These are phyloP conservation scores for Drosophila tropicalis DNA, from an alignment of 1,140 invertebrate species.

Conservation along the genomic window DNA sequence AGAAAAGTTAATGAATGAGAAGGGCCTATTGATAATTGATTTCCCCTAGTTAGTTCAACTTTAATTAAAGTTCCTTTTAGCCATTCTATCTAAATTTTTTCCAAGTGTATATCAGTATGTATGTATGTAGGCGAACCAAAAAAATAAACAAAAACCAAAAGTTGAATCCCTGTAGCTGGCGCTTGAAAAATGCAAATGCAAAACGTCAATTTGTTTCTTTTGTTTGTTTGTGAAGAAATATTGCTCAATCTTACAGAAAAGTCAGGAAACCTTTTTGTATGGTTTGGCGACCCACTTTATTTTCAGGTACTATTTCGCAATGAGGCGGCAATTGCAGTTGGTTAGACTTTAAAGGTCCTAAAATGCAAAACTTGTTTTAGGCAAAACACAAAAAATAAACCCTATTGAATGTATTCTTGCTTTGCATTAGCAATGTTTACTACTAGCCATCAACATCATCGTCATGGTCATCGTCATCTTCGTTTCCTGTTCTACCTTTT, in stretches of 20 bases:
- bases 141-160: slow-evolving; percentile 1
- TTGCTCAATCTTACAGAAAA: slow-evolving; percentile 12
- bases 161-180: slow-evolving; percentile 5
- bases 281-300: slow-evolving; percentile 7
- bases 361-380: slow-evolving; percentile 6
- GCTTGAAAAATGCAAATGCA: slow-evolving; percentile 21
- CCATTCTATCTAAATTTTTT: neutral
- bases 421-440: neutral
- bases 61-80: no score
- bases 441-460: slow-evolving; percentile 1
- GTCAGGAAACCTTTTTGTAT: slow-evolving; percentile 15
- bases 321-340: neutral
- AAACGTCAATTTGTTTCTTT: slow-evolving; percentile 10
- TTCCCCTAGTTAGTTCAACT: no score
- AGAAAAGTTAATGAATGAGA: no score
- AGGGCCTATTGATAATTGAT: no score
- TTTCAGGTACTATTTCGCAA: neutral
- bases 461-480: slow-evolving; percentile 1
- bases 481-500: slow-evolving; percentile 3
- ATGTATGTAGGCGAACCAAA: neutral
- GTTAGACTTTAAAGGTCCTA: neutral
- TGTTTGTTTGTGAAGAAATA: slow-evolving; percentile 5
- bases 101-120: neutral
- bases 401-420: neutral
- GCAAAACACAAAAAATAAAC: neutral